phyloP scores from a whole-genome alignment of 2,888 invertebrate genomes.

The Athalia rosae region DNA sequence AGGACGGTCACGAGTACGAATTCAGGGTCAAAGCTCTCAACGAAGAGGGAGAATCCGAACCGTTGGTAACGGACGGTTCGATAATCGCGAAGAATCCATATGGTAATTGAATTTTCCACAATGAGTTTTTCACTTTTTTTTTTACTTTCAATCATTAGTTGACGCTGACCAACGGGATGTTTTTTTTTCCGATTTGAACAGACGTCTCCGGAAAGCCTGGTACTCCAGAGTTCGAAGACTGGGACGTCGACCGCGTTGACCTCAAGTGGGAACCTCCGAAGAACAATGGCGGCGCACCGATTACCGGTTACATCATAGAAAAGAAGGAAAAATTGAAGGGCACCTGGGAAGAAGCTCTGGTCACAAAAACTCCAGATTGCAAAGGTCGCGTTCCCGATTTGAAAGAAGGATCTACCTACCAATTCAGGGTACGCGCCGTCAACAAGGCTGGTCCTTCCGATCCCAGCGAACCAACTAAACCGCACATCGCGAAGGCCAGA shows the following conservation, averaged over 20 bases:
- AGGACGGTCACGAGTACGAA: slow-evolving; percentile 94
- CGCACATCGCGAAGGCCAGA: slow-evolving; percentile 90
- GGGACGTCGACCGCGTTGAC: slow-evolving; percentile 92
- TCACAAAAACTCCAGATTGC: slow-evolving; percentile 81
- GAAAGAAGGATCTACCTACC: slow-evolving; percentile 93
- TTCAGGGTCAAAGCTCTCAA: slow-evolving; percentile 95
- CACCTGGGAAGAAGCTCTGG: slow-evolving; percentile 85
- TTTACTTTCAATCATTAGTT: not conserved
- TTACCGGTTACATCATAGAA: slow-evolving; percentile 91
- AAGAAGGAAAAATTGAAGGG: slow-evolving; percentile 88
- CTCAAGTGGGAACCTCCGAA: slow-evolving; percentile 89
- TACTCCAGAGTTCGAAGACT: slow-evolving; percentile 89
- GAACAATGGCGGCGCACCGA: slow-evolving; percentile 85
- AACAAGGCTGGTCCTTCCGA: slow-evolving; percentile 97
- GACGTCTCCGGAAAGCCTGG: slow-evolving; percentile 92
- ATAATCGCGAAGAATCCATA: slow-evolving; percentile 97
- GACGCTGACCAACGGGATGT: not conserved
- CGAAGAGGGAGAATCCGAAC: slow-evolving; percentile 96
- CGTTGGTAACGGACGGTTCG: slow-evolving; percentile 91
- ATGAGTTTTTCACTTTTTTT: not conserved
- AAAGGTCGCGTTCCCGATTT: slow-evolving; percentile 90
- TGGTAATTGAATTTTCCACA: slow-evolving; percentile 75
- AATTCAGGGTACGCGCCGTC: slow-evolving; percentile 95
- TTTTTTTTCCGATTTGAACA: slow-evolving; percentile 60
- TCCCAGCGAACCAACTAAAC: slow-evolving; percentile 91